Evolutionary conservation across 2,113 vertebrate genomes (phyloP).

Genomic region (Gadus chalcogrammus): DNA sequence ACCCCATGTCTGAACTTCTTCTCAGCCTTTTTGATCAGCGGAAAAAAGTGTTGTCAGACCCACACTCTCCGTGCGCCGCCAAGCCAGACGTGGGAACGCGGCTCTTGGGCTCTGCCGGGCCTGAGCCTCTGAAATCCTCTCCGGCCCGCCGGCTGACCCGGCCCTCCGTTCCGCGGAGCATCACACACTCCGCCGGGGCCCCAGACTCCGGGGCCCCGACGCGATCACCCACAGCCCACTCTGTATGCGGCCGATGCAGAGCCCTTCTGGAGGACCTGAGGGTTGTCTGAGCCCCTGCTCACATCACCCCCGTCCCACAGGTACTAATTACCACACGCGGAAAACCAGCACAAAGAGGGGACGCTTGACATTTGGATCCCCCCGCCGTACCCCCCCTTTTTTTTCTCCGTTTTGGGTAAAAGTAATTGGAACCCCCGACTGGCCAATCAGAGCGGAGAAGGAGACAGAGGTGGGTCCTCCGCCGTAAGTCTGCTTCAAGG

Average conservation of each 20-base stretch:
- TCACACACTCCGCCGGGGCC: constrained; percentile 31
- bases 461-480: constrained; percentile 41
- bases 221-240: constrained; percentile 25
- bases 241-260: constrained; percentile 40
- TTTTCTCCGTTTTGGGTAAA: constrained; percentile 47
- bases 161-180: constrained; percentile 40
- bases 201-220: no score
- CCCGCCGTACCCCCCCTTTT: constrained; percentile 30
- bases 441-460: constrained; percentile 44
- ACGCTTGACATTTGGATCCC: constrained; percentile 74
- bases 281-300: constrained; percentile 62
- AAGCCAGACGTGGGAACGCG: constrained; percentile 52
- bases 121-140: constrained; percentile 42
- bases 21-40: no score
- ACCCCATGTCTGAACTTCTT: no score
- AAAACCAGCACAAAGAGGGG: constrained; percentile 57
- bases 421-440: constrained; percentile 71
- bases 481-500: constrained; percentile 48
- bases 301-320: constrained; percentile 69
- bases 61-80: constrained; percentile 9
- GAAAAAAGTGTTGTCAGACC: constrained; percentile 28
- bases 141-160: constrained; percentile 28
- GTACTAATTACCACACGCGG: constrained; percentile 75
- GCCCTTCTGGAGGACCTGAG: constrained; percentile 42
- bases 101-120: constrained; percentile 8